These are phyloP conservation scores for Malthinus flaveolus DNA, from an alignment of 2,888 invertebrate genomes.

Conservation along the genomic window DNA sequence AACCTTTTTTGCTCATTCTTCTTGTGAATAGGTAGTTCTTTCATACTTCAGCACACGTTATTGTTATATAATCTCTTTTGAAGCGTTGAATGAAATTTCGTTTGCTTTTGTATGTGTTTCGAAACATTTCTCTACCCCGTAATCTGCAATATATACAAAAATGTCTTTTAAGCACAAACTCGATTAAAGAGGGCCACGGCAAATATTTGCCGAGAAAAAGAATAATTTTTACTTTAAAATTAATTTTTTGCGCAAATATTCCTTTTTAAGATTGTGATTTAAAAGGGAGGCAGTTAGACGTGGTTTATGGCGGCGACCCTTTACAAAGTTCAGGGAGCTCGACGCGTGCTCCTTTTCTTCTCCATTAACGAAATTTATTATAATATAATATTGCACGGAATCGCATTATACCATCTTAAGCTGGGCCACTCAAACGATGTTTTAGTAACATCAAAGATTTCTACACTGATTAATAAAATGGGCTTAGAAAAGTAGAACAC, in stretches of 20 bases:
- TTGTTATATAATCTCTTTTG: conserved; percentile 21
- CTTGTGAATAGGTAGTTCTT: conserved; percentile 15
- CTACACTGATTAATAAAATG: conserved; percentile 18
- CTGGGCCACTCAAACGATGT: conserved; percentile 7
- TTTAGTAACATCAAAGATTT: conserved; percentile 22
- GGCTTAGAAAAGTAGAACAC: conserved; percentile 15
- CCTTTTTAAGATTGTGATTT: conserved; percentile 7
- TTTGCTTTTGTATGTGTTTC: conserved; percentile 15
- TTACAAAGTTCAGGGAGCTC: conserved; percentile 9
- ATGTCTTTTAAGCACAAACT: too few species aligned
- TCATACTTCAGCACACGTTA: conserved; percentile 24
- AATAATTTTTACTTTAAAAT: too few species aligned
- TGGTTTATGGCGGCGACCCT: conserved; percentile 13
- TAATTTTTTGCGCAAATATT: too few species aligned
- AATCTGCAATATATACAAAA: conserved; percentile 8
- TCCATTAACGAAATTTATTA: conserved; percentile 31
- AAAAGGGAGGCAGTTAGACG: conserved; percentile 10
- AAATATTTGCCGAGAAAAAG: too few species aligned
- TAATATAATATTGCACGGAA: conserved; percentile 32
- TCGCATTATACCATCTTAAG: conserved; percentile 24
- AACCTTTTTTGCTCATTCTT: conserved; percentile 18
- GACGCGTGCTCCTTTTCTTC: conserved; percentile 31
- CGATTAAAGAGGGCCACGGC: too few species aligned
- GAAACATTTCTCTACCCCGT: conserved; percentile 14
- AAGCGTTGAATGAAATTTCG: conserved; percentile 18